phyloP scores from a whole-genome alignment of 2,797 vertebrate genomes.

The Platyrinchus mystaceus region DNA sequence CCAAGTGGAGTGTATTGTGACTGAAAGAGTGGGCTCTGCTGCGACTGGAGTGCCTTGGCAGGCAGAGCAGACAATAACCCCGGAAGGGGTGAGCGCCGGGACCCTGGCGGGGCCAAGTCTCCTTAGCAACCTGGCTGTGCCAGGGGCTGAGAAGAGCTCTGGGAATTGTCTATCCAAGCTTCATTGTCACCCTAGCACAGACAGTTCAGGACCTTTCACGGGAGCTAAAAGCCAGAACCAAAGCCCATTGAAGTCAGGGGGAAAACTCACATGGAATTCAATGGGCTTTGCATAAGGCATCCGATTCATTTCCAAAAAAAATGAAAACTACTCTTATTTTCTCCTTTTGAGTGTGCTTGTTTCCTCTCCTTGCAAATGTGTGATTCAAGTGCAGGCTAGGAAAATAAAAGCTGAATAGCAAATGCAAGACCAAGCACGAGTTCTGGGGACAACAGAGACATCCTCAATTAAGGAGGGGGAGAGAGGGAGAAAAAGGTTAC shows the following conservation, averaged over 20 bases:
- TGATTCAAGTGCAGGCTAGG: conserved; percentile 5
- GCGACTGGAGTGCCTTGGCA: conserved; percentile 27
- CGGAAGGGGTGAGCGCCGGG: conserved; percentile 32
- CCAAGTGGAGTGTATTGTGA: not conserved
- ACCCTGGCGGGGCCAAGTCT: conserved; percentile 40
- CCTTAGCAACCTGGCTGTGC: conserved; percentile 61
- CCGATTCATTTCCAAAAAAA: not conserved
- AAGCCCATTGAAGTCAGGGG: conserved; percentile 54
- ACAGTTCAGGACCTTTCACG: conserved; percentile 63
- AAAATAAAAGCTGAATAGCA: conserved; percentile 45
- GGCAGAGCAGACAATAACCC: conserved; percentile 35
- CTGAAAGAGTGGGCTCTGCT: conserved; percentile 5
- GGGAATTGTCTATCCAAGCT: conserved; percentile 42
- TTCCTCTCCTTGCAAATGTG: conserved; percentile 61
- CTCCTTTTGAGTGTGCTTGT: conserved; percentile 44
- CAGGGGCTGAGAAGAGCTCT: conserved; percentile 36
- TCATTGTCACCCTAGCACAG: conserved; percentile 44
- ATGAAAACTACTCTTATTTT: conserved; percentile 49
- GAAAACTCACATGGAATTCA: conserved; percentile 60
- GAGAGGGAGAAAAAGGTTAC: not conserved
- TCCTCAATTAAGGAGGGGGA: not conserved
- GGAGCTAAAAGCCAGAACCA: conserved; percentile 67
- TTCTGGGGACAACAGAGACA: not conserved
- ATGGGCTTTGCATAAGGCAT: conserved; percentile 49
- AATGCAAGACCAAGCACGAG: not conserved